phyloP scores from a whole-genome alignment of 1,140 invertebrate genomes.

The Drosophila kepulauana region DNA sequence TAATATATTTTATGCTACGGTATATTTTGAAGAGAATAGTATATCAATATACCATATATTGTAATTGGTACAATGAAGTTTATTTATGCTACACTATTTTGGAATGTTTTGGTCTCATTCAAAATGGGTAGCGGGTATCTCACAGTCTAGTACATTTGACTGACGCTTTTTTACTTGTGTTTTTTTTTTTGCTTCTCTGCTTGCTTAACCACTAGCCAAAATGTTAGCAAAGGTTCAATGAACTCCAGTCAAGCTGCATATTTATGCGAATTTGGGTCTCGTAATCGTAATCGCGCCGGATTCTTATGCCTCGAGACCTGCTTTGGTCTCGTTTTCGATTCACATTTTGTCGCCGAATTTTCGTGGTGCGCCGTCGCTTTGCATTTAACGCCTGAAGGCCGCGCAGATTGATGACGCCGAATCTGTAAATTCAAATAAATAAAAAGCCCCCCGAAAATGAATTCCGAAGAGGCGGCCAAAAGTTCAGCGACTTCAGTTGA shows the following conservation, averaged over 20 bases:
- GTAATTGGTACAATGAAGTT: too few relatives aligned
- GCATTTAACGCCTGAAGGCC: constrained; percentile 78
- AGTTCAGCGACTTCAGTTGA: constrained; percentile 61
- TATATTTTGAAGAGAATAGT: too few relatives aligned
- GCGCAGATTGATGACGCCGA: constrained; percentile 72
- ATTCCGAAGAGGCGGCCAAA: constrained; percentile 28
- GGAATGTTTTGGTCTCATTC: too few relatives aligned
- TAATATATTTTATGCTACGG: too few relatives aligned
- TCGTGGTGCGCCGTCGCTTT: constrained; percentile 50
- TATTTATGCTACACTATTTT: too few relatives aligned
- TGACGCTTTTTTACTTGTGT: not conserved
- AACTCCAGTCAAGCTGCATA: constrained; percentile 61
- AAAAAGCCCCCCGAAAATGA: constrained; percentile 27
- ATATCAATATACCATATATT: too few relatives aligned
- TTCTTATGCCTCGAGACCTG: constrained; percentile 17
- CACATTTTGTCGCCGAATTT: constrained; percentile 67
- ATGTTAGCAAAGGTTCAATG: constrained; percentile 66
- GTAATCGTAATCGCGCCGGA: constrained; percentile 55
- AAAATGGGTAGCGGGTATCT: too few relatives aligned
- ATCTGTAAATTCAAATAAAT: constrained; percentile 62
- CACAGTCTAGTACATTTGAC: too few relatives aligned
- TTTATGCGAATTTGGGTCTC: constrained; percentile 68
- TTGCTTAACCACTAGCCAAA: constrained; percentile 58
- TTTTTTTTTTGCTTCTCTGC: constrained; percentile 3
- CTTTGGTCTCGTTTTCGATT: constrained; percentile 28